phyloP scores from a whole-genome alignment of 2,113 vertebrate genomes.

The Microcebus tavaratra region DNA sequence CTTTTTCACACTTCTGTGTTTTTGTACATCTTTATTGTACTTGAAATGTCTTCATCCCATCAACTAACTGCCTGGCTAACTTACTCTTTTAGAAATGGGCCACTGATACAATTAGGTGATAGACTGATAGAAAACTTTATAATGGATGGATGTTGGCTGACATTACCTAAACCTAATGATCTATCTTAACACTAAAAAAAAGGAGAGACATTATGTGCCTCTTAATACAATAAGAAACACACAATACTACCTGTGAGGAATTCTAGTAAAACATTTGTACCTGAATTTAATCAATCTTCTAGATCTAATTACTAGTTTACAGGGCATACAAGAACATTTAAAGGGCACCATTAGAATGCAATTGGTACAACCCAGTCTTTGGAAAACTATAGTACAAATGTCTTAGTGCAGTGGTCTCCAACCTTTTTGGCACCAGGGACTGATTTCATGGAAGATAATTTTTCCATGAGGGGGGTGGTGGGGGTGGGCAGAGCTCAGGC shows the following conservation, averaged over 20 bases:
- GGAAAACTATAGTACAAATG: conserved; percentile 20
- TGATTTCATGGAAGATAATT: too few species aligned
- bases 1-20: neutral
- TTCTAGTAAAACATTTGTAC: conserved; percentile 11
- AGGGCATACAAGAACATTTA: conserved; percentile 21
- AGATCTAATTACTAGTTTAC: conserved; percentile 39
- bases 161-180: neutral
- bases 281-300: neutral
- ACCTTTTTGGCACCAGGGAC: too few species aligned
- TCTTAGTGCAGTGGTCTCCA: neutral
- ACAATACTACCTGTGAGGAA: neutral
- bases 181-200: neutral
- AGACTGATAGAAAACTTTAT: conserved; percentile 25
- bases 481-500: too few species aligned
- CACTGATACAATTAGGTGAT: neutral
- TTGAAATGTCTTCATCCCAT: conserved; percentile 18
- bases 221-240: conserved; percentile 14
- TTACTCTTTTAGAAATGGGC: neutral
- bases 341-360: neutral
- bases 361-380: conserved; percentile 5
- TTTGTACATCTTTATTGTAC: neutral
- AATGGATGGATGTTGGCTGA: neutral
- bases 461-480: too few species aligned
- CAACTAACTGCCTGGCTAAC: neutral
- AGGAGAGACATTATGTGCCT: neutral